These are phyloP conservation scores for Paramormyrops hopkinsi DNA, from an alignment of 2,797 vertebrate species.

Conservation along the genomic window DNA sequence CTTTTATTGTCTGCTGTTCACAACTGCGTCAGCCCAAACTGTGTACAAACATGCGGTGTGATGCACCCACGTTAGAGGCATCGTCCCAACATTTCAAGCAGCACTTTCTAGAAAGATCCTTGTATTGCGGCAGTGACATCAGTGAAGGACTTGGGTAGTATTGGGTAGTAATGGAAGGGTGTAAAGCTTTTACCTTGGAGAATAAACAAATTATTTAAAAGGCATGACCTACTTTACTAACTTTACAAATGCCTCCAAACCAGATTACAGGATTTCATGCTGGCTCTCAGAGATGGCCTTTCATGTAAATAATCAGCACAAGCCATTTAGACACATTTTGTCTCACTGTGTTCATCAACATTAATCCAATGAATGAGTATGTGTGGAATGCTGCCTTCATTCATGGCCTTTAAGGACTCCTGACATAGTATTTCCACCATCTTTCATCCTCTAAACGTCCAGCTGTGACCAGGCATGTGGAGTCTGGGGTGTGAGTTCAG, in stretches of 20 bases:
- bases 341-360: neutral
- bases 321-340: neutral
- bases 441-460: neutral
- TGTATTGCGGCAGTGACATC: neutral
- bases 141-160: neutral
- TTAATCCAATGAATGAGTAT: neutral
- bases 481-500: neutral
- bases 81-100: neutral
- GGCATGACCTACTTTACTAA: neutral
- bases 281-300: neutral
- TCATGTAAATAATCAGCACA: neutral
- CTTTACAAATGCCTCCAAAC: neutral
- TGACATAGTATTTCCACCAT: no score
- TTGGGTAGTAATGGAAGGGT: neutral
- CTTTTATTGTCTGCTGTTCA: slow-evolving; percentile 5
- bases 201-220: neutral
- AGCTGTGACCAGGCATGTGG: neutral
- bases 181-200: neutral
- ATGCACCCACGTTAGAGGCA: neutral
- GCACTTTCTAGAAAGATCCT: neutral
- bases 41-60: neutral
- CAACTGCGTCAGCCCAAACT: neutral
- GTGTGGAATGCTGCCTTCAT: neutral
- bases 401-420: neutral
- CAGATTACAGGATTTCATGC: neutral